Base-by-base conservation (phyloP, 2,113 vertebrate genomes). In the Hippopotamus amphibius region DNA sequence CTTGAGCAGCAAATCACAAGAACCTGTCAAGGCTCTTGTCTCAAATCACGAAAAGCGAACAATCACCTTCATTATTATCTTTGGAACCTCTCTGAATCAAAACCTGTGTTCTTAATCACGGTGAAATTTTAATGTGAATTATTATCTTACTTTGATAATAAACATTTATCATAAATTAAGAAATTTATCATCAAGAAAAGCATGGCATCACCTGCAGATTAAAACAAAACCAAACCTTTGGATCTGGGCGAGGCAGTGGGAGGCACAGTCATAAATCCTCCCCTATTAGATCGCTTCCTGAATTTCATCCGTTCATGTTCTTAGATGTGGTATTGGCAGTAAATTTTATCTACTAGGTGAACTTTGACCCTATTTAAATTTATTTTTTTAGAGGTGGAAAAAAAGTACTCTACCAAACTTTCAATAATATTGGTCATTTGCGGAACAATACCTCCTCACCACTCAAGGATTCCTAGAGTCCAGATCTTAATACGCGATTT, bases 171-270 rank as follows among this genome's bases (percentile, higher is more conserved):
- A 55, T 93, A 81, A 50, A 81, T 89, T 50, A 97, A 94, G 24
- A 9, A 8, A 91, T 50, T 88, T 93, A 37, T 84, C 82, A 48
- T 84, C 57, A 41, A 46, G 53, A 65, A 33, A 76, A 76, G 6
- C 41, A 37, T 88, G 82, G 15, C 3, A 37, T 72, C 46, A 77
- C 76, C 30, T 81, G 7, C n/a, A 97, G 61, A 88, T 65, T 90
- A 50, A 97, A 93, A 88, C n/a, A 43, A 96, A 96, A 84, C 43
- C 15, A 80, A 83, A 41, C 37, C 50, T 85, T 88, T 77, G 19
- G 11, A n/a, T 53, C 33, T 63, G 9, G n/a, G 43, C 65, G 92
- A 7, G 33, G 68, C 28, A 66, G 22, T 79, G n/a, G 33, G 48
- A 87, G 12, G 59, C 87, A n/a, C 30, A 82, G 8, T n/a, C 68